Evolutionary conservation across 1,140 invertebrate species (phyloP), one percentile per base, ranked within the genome.

Genomic region (Drosophila parabipectinata): DNA sequence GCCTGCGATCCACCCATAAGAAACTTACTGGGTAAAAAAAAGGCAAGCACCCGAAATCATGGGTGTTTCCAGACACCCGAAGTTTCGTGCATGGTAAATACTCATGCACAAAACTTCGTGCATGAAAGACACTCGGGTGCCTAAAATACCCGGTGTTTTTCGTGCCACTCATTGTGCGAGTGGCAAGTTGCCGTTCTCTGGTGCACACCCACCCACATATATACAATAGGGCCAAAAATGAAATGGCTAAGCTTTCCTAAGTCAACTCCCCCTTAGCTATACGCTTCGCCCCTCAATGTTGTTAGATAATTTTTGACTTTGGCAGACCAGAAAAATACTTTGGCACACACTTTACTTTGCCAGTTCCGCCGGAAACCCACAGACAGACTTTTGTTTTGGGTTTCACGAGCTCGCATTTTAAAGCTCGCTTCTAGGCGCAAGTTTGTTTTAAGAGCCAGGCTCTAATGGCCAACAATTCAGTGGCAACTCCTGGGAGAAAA

Each of bases 231-330:
- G 47, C 77, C 79, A 80, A 67, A 85, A 80, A 84, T 84, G 77
- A 85, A 84, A 84, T 80, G 77, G 68, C 81, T 84, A 85, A 85
- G 72, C 68, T 68, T 59, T 14, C 60, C 63, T 69, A 83, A 69
- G 67, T 66, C 52, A 69, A 52, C 44, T 52, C 52, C 28, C 48
- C 10, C 44, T 18, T 10, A 26, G 34, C 28, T 41, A 52, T 44
- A 47, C 60, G 15, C 60, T 32, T 61, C 34, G 59, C 48, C 32
- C 39, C n/a, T 18, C 4, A 15, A 61, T 80, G 64, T 77, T 78
- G 74, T 83, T 82, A 60, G 83, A 87, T 83, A 87, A 85, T 87
- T 85, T 85, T 77, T 81, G 68, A 62, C 55, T 78, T 69, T 69
- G 51, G 32, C 52, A 57, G 53, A 55, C 44, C 44, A 69, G 52